Conservation (phyloP, 1,140 invertebrate species). For the Archivesica marissinica region DNA sequence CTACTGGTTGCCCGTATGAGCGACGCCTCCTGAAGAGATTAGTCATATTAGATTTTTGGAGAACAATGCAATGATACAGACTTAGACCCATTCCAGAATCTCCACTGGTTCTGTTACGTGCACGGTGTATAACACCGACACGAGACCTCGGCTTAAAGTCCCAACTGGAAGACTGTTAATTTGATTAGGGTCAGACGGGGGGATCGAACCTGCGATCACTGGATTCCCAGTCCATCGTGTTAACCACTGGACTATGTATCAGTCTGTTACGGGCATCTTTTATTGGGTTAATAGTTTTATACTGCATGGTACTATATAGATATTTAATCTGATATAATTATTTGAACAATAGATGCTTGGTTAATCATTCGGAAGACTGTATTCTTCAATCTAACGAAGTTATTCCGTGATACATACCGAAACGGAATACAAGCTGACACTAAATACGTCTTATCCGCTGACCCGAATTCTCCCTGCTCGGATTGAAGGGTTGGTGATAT, state of each 20-base stretch:
- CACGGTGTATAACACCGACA: no score
- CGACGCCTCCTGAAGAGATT: no score
- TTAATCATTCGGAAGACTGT: conserved; percentile 6
- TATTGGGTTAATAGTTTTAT: conserved; percentile 25
- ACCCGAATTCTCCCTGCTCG: not conserved
- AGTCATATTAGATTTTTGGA: no score
- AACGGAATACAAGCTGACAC: not conserved
- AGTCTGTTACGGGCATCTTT: not conserved
- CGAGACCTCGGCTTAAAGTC: no score
- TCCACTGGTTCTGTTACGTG: no score
- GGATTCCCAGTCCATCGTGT: no score
- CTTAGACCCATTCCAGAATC: no score
- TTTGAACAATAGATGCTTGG: conserved; percentile 6
- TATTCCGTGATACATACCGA: conserved; percentile 3
- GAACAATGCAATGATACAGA: no score
- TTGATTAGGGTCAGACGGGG: not conserved
- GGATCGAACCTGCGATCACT: no score
- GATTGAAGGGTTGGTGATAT: not conserved
- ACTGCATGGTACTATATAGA: not conserved
- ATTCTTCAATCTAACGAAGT: conserved; percentile 5
- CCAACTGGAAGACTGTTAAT: not conserved
- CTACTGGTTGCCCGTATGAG: no score
- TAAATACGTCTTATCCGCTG: conserved; percentile 33
- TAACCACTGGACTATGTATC: no score
- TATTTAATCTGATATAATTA: conserved; percentile 23